Percentiles rank a stretch among this genome's conserved stretches.
These are phyloP conservation scores for Rhea pennata DNA, from an alignment of 2,113 vertebrate genomes.

Conservation along the genomic window DNA sequence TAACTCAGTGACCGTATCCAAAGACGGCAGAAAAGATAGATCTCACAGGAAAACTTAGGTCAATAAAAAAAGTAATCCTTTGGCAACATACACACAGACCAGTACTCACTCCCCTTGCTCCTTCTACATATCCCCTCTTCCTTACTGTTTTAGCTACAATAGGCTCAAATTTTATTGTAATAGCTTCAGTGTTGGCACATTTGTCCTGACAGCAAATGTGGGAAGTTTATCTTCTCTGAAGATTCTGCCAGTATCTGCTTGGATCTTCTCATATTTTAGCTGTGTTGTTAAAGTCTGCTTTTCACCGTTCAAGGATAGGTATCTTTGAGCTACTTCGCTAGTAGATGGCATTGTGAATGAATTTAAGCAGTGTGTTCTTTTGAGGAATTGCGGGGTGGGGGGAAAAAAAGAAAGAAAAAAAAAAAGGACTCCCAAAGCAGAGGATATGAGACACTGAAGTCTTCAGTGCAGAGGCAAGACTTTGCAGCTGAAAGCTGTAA, in stretches of 20 bases:
- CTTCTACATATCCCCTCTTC: not conserved
- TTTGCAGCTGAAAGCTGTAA: not conserved
- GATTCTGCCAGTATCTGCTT: not conserved
- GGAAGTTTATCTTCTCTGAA: not conserved
- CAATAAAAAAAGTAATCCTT: not conserved
- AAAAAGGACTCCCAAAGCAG: not conserved
- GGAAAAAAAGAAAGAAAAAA: too few relatives aligned
- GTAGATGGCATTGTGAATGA: not conserved
- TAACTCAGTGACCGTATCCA: not conserved
- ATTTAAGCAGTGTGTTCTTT: not conserved
- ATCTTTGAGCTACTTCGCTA: not conserved
- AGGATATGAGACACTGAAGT: not conserved
- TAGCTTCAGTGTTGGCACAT: not conserved
- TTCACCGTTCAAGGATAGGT: not conserved
- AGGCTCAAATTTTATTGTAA: slow-evolving; percentile 9
- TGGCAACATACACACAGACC: not conserved
- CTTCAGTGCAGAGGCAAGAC: not conserved
- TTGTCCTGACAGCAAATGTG: not conserved
- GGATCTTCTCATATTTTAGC: not conserved
- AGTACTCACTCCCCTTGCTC: not conserved
- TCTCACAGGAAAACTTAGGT: not conserved
- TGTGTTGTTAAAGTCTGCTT: not conserved
- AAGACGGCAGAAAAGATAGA: not conserved
- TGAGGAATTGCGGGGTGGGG: not conserved
- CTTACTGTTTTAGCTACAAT: not conserved